Conservation (phyloP, 1,140 invertebrate genomes). For the Drosophila prosaltans region DNA sequence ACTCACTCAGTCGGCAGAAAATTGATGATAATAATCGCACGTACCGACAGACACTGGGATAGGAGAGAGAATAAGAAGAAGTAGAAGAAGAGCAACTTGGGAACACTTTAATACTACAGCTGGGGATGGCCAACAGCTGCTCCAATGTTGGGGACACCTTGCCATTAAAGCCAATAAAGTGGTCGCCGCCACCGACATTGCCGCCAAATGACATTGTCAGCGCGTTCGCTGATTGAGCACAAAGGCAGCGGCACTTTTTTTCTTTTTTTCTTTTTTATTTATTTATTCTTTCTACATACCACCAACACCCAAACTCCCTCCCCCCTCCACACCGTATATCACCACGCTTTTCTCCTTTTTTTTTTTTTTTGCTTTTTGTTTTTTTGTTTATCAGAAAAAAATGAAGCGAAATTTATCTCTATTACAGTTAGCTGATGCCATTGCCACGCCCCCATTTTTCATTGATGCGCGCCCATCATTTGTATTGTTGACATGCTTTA, state of each 20-base stretch:
- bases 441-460: constrained; percentile 58
- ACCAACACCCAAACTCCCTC: background rate
- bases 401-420: constrained; percentile 80
- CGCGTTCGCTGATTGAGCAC: constrained; percentile 49
- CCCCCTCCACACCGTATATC: constrained; percentile 11
- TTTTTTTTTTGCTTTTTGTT: constrained; percentile 10
- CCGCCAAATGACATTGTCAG: constrained; percentile 67
- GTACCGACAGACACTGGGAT: constrained; percentile 37
- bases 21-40: constrained; percentile 81
- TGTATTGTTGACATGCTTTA: constrained; percentile 71
- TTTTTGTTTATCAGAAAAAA: constrained; percentile 71
- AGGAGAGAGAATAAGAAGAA: background rate
- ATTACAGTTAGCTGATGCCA: constrained; percentile 73
- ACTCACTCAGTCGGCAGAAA: constrained; percentile 72
- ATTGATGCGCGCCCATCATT: constrained; percentile 73
- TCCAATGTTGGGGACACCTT: constrained; percentile 56
- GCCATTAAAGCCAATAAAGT: constrained; percentile 70
- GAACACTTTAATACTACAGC: constrained; percentile 41
- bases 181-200: constrained; percentile 32
- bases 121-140: constrained; percentile 35
- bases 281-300: background rate
- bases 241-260: constrained; percentile 29
- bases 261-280: background rate
- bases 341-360: constrained; percentile 29
- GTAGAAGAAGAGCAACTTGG: constrained; percentile 35